These are phyloP conservation scores for Acrobasis repandana DNA, from an alignment of 2,888 invertebrate species.

Conservation along the genomic window DNA sequence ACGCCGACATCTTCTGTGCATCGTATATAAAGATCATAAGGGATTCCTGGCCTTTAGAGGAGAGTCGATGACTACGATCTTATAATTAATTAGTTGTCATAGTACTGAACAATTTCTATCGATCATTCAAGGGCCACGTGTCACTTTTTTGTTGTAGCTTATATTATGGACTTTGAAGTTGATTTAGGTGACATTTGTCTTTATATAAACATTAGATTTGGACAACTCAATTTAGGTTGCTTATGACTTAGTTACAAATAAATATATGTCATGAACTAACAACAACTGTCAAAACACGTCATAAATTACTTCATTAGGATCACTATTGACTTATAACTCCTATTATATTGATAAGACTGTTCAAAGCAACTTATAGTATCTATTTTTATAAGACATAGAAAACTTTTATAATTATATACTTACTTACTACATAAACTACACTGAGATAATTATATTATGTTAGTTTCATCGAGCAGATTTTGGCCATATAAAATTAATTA, in stretches of 20 bases:
- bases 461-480: too few relatives aligned
- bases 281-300: background rate
- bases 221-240: background rate
- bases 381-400: too few relatives aligned
- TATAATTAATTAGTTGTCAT: conserved; percentile 26
- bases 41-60: conserved; percentile 42
- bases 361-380: too few relatives aligned
- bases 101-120: conserved; percentile 11
- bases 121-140: background rate
- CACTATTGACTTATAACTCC: background rate
- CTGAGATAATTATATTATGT: too few relatives aligned
- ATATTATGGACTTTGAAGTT: too few relatives aligned
- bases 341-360: too few relatives aligned
- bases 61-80: conserved; percentile 40
- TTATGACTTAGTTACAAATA: background rate
- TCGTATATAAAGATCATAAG: conserved; percentile 50
- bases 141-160: background rate
- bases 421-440: too few relatives aligned
- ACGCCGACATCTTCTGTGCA: conserved; percentile 63
- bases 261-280: background rate
- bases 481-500: too few relatives aligned
- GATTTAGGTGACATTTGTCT: background rate
- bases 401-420: too few relatives aligned
- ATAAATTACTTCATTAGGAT: background rate
- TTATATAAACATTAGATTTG: background rate